Evolutionary conservation across 2,888 invertebrate genomes (phyloP).

Genomic region (Colletes collaris): DNA sequence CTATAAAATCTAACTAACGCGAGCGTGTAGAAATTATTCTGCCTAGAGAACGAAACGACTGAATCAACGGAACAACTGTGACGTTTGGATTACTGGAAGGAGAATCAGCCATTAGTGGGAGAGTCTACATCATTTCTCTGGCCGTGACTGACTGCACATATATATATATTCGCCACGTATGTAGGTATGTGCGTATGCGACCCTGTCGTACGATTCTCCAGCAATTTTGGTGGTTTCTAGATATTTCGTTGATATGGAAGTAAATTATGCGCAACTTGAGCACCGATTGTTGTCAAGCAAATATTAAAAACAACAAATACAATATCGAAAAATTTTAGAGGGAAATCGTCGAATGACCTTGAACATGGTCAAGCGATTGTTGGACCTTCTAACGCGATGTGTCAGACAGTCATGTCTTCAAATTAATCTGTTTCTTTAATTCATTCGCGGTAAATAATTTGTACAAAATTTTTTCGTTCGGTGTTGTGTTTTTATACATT

Average conservation of each 20-base stretch:
- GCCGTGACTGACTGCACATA: conserved; percentile 35
- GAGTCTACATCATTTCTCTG: conserved; percentile 7
- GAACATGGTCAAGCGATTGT: conserved; percentile 67
- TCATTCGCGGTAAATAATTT: conserved; percentile 22
- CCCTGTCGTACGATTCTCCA: conserved; percentile 7
- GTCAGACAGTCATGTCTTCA: conserved; percentile 67
- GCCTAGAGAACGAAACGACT: not conserved
- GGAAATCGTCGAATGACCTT: conserved; percentile 68
- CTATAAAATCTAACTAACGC: not conserved
- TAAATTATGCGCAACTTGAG: conserved; percentile 57
- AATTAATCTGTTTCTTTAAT: conserved; percentile 31
- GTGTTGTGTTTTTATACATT: not conserved
- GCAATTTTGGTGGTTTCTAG: conserved; percentile 55
- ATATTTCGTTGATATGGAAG: conserved; percentile 68
- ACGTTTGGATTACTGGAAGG: not conserved
- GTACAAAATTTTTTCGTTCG: conserved; percentile 1
- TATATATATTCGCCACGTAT: conserved; percentile 44
- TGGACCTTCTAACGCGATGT: conserved; percentile 71
- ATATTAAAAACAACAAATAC: conserved; percentile 3
- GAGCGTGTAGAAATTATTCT: conserved; percentile 2
- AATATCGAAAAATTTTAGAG: conserved; percentile 22
- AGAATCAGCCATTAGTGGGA: conserved; percentile 10
- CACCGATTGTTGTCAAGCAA: conserved; percentile 1
- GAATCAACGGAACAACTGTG: not conserved
- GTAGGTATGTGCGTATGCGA: conserved; percentile 23